These are phyloP conservation scores for Aphelinus atriplicis DNA, from an alignment of 1,140 invertebrate genomes.

Conservation along the genomic window DNA sequence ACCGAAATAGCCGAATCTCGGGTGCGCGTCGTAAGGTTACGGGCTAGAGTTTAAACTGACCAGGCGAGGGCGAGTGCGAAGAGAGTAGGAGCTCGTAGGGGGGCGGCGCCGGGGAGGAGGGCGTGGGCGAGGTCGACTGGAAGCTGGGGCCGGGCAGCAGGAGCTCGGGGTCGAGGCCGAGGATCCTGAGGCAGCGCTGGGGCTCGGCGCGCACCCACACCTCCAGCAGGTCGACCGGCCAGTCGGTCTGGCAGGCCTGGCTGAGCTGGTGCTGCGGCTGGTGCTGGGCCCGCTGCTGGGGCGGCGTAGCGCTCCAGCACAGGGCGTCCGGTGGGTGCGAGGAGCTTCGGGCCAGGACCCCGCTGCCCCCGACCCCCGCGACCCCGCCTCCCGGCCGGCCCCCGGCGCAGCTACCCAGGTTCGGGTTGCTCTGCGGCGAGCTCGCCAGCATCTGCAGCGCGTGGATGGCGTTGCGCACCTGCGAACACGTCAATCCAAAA, in stretches of 20 bases:
- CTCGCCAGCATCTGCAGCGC: conserved; percentile 82
- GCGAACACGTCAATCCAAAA: conserved; percentile 17
- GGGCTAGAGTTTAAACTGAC: conserved; percentile 30
- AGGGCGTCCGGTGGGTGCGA: conserved; percentile 86
- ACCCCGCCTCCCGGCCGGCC: conserved; percentile 57
- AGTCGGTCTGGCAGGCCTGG: conserved; percentile 65
- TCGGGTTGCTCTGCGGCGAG: conserved; percentile 62
- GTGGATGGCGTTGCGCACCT: conserved; percentile 84
- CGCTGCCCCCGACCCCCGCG: conserved; percentile 56
- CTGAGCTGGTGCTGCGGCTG: conserved; percentile 43
- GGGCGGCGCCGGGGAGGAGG: conserved; percentile 55
- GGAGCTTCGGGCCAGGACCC: conserved; percentile 74
- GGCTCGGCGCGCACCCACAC: conserved; percentile 65
- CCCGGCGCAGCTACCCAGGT: conserved; percentile 67
- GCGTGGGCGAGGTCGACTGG: conserved; percentile 55
- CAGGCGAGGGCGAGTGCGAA: conserved; percentile 54
- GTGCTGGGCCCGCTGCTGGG: conserved; percentile 49
- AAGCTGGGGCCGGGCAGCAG: conserved; percentile 45
- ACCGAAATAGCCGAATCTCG: too few relatives aligned
- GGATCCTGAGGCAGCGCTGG: conserved; percentile 61
- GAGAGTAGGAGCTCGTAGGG: conserved; percentile 13
- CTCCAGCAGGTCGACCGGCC: conserved; percentile 59
- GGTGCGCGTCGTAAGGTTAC: too few relatives aligned
- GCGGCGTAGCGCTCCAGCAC: conserved; percentile 69
- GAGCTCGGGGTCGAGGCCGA: conserved; percentile 65